Evolutionary conservation across 1,140 invertebrate species (phyloP).

Genomic region (Calephelis nemesis): DNA sequence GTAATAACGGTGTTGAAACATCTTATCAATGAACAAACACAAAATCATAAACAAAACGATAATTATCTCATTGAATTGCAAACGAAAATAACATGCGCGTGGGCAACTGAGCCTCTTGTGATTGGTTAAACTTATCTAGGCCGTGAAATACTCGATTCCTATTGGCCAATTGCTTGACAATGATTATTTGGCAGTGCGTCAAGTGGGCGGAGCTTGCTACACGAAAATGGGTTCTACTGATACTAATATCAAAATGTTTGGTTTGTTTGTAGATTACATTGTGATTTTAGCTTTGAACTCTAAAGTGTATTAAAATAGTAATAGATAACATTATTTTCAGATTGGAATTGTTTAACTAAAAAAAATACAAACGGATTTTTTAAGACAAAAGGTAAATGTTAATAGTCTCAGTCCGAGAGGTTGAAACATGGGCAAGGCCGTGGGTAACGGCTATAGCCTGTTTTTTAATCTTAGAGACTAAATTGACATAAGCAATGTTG

Average conservation of each 20-base stretch:
- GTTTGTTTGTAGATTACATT: slow-evolving; percentile 14
- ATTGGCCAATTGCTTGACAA: slow-evolving; percentile 17
- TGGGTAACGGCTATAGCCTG: too few species aligned
- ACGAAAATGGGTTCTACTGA: slow-evolving; percentile 13
- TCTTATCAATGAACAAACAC: slow-evolving; percentile 15
- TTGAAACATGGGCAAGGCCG: too few species aligned
- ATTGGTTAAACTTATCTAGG: slow-evolving; percentile 17
- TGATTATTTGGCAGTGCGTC: slow-evolving; percentile 18
- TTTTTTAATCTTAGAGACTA: too few species aligned
- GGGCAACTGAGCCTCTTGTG: slow-evolving; percentile 6
- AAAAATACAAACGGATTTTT: too few species aligned
- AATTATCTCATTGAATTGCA: slow-evolving; percentile 19
- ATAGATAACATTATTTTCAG: too few species aligned
- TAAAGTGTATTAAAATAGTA: background rate
- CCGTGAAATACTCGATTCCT: slow-evolving; percentile 9
- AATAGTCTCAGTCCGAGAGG: too few species aligned
- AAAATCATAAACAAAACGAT: slow-evolving; percentile 18
- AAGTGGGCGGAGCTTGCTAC: slow-evolving; percentile 13
- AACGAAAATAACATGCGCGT: slow-evolving; percentile 19
- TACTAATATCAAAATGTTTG: slow-evolving; percentile 3
- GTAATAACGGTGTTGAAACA: background rate
- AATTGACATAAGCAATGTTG: too few species aligned
- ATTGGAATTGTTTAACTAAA: too few species aligned
- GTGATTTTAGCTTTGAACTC: slow-evolving; percentile 5
- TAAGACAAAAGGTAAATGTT: too few species aligned